Base-by-base conservation (phyloP, 2,888 invertebrate genomes). In the Crematogaster levior region DNA sequence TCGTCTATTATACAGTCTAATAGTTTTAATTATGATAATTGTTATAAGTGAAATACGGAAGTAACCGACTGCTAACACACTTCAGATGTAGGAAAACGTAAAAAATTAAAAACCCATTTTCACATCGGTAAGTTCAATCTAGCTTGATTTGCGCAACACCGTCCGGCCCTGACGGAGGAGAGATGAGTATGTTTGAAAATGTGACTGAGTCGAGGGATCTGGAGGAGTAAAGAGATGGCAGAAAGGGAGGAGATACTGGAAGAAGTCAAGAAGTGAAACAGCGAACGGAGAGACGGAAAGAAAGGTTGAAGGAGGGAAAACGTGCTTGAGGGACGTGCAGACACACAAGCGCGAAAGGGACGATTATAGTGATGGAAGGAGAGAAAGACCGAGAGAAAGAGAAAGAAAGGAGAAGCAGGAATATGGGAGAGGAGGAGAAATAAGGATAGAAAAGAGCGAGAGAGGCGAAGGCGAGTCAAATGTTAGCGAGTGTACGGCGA, bases 401-500 rank as follows among this genome's bases (percentile, higher is more conserved):
- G 40, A 43, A 21, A 75, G 51, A 46, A 27, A 24, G 70, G 30
- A 43, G 51, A 46, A 46, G 51, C 63, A 34, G 46, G 15, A 18
- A 77, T 80, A 60, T n/a, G 34, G 37, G 27, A 24, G 77, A 61
- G 81, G 66, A 80, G 80, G 56, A 83, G 83, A 81, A 70, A 43
- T 79, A 70, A 75, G 75, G 74, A 84, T 84, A 85, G 73, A 82
- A 53, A 48, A 75, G 75, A 37, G 58, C 21, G 73, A 82, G 70
- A 53, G 65, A 66, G 85, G 80, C 84, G 86, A 85, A 90, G 90
- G 87, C 86, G 88, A 89, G 89, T 90, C 89, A 89, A 89, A 89
- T 89, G 89, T 87, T 88, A 89, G 88, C 90, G 90, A 89, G 89
- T 88, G 91, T 90, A 91, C 90, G 90, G 86, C 91, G 89, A 91